Evolutionary conservation across 2,113 vertebrate genomes (phyloP).

Genomic region (Neodontobutis hainanensis): DNA sequence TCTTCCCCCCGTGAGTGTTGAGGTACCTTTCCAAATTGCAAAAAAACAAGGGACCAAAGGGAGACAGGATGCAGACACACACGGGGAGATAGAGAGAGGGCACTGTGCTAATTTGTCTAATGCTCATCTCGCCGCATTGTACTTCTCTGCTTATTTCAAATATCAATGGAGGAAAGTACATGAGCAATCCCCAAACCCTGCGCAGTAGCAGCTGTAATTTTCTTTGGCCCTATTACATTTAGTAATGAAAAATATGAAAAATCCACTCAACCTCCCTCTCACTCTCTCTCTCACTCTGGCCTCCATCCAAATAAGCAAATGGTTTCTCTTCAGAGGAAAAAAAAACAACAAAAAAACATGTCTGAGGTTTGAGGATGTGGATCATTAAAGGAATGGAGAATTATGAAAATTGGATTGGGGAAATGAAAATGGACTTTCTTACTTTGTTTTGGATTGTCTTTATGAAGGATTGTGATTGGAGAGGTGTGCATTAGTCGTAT

Average conservation of each 20-base stretch:
- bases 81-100: conserved; percentile 35
- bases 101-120: conserved; percentile 72
- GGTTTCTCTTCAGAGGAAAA: conserved; percentile 68
- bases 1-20: conserved; percentile 52
- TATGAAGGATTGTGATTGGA: conserved; percentile 18
- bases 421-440: conserved; percentile 54
- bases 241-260: conserved; percentile 96
- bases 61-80: conserved; percentile 24
- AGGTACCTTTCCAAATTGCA: conserved; percentile 69
- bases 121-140: conserved; percentile 63
- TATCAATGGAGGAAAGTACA: conserved; percentile 67
- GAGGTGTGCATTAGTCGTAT: background rate
- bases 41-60: conserved; percentile 41
- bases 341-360: conserved; percentile 64
- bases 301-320: conserved; percentile 87
- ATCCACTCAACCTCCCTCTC: conserved; percentile 80
- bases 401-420: conserved; percentile 83
- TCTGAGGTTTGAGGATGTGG: conserved; percentile 80
- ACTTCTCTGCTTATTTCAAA: conserved; percentile 68
- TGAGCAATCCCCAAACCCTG: conserved; percentile 71
- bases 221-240: conserved; percentile 83
- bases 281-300: conserved; percentile 64
- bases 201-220: conserved; percentile 84
- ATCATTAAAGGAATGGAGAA: conserved; percentile 86
- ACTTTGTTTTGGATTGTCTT: conserved; percentile 47